Evolutionary conservation across 2,888 invertebrate genomes (phyloP).

Genomic region (Ochropleura leucogaster): DNA sequence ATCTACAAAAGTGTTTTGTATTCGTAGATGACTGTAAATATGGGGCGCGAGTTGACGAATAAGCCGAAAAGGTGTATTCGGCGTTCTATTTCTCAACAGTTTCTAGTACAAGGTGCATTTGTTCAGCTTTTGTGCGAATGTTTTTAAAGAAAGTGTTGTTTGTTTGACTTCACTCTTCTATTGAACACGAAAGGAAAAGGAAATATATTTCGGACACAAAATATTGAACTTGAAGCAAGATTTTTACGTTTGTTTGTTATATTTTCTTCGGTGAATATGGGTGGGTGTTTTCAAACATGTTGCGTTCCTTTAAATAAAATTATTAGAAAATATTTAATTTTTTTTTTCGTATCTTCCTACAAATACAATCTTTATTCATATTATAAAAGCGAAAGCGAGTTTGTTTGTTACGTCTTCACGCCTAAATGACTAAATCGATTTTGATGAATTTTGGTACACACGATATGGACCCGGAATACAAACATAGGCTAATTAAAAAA

Average conservation of each 20-base stretch:
- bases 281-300: background rate
- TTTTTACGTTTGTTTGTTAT: constrained; percentile 9
- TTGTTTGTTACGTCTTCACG: no score
- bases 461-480: no score
- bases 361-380: no score
- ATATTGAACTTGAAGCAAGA: constrained; percentile 13
- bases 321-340: background rate
- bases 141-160: constrained; percentile 43
- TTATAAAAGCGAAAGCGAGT: no score
- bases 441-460: no score
- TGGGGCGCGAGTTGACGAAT: no score
- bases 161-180: constrained; percentile 36
- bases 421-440: no score
- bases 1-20: no score
- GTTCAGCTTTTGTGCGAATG: constrained; percentile 43
- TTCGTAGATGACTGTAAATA: no score
- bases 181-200: constrained; percentile 37
- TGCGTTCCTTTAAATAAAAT: background rate
- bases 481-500: no score
- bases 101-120: constrained; percentile 42
- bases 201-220: constrained; percentile 33
- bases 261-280: background rate
- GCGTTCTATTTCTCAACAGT: constrained; percentile 35
- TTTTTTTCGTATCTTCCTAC: background rate
- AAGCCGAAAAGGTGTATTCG: background rate